phyloP scores from a whole-genome alignment of 1,140 invertebrate species.

The Drosophila pectinifera region DNA sequence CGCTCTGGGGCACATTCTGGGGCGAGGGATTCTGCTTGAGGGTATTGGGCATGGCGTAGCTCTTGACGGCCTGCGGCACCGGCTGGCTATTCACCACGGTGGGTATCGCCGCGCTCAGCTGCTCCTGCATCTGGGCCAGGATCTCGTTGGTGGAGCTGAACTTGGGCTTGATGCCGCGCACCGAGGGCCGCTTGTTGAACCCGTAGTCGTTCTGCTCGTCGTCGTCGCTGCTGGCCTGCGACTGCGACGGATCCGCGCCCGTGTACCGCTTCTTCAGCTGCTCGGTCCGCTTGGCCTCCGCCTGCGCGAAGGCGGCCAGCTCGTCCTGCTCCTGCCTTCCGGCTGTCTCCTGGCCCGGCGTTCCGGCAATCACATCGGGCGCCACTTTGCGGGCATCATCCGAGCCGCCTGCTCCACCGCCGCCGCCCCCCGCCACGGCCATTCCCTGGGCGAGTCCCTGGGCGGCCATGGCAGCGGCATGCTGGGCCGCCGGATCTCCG shows the following conservation, averaged over 20 bases:
- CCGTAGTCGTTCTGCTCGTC: constrained; percentile 95
- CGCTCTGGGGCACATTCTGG: constrained; percentile 70
- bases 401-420: not conserved
- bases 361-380: constrained; percentile 92
- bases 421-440: constrained; percentile 17
- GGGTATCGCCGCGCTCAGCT: constrained; percentile 87
- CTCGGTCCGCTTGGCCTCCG: constrained; percentile 92
- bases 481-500: constrained; percentile 46
- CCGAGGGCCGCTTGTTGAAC: constrained; percentile 94
- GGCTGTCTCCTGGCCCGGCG: constrained; percentile 86
- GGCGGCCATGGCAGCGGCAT: constrained; percentile 53
- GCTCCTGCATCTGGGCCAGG: constrained; percentile 91
- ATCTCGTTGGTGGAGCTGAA: constrained; percentile 92
- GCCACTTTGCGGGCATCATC: constrained; percentile 86
- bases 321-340: constrained; percentile 89
- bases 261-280: constrained; percentile 91
- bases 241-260: constrained; percentile 80
- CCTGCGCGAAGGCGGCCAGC: constrained; percentile 92
- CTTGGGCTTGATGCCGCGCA: constrained; percentile 88
- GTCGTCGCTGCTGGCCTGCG: constrained; percentile 87
- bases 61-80: constrained; percentile 73
- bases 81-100: constrained; percentile 75
- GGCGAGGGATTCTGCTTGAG: constrained; percentile 76
- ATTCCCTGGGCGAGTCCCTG: constrained; percentile 51
- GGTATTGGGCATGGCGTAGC: constrained; percentile 79